These are phyloP conservation scores for Cheilosia scutellata DNA, from an alignment of 2,888 invertebrate species.

Conservation along the genomic window DNA sequence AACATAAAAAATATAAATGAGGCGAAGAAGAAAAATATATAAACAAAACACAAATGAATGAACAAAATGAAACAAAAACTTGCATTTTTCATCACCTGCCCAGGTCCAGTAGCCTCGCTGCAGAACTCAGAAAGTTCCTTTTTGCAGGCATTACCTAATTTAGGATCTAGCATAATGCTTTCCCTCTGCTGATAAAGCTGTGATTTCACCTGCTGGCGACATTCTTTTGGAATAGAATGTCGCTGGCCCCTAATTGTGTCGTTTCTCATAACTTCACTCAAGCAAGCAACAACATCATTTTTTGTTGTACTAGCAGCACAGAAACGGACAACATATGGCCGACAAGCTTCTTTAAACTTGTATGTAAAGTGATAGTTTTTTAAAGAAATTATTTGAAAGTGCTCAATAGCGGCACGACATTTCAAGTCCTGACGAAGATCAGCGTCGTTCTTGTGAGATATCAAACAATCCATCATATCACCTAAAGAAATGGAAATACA, in stretches of 20 bases:
- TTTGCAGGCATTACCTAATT: slow-evolving; percentile 92
- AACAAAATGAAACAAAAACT: slow-evolving; percentile 56
- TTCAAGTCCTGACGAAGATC: slow-evolving; percentile 91
- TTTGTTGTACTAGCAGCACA: slow-evolving; percentile 90
- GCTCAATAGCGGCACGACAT: slow-evolving; percentile 97
- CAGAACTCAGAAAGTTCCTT: slow-evolving; percentile 91
- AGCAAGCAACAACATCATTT: slow-evolving; percentile 87
- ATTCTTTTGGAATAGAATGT: slow-evolving; percentile 93
- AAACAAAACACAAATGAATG: slow-evolving; percentile 10
- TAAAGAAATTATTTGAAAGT: slow-evolving; percentile 96
- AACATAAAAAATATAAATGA: neutral
- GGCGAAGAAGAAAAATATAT: slow-evolving; percentile 26
- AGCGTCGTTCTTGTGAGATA: slow-evolving; percentile 94
- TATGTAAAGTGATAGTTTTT: slow-evolving; percentile 97
- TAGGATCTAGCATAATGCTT: slow-evolving; percentile 93
- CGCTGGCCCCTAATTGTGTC: slow-evolving; percentile 91
- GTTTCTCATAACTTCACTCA: slow-evolving; percentile 94
- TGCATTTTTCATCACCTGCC: slow-evolving; percentile 84
- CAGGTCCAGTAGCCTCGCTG: slow-evolving; percentile 88
- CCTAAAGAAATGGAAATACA: slow-evolving; percentile 80
- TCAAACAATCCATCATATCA: slow-evolving; percentile 97
- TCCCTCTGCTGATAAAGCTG: slow-evolving; percentile 97
- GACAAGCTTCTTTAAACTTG: slow-evolving; percentile 97
- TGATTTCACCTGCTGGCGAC: slow-evolving; percentile 94
- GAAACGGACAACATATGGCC: slow-evolving; percentile 89